These are phyloP conservation scores for Mycalesis mineus DNA, from an alignment of 2,888 invertebrate genomes.

Conservation along the genomic window DNA sequence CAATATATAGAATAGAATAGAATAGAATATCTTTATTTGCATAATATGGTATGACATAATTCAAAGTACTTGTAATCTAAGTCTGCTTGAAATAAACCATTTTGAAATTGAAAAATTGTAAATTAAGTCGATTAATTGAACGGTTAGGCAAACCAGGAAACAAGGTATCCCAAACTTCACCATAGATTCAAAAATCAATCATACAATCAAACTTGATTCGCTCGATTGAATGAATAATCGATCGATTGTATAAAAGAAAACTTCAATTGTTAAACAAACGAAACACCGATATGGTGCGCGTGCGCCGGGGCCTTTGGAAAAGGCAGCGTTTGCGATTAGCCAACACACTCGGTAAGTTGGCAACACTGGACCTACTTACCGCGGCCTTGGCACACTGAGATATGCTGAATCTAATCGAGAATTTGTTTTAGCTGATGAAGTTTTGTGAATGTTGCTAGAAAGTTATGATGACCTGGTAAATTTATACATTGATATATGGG, in stretches of 20 bases:
- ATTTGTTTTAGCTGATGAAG: constrained; percentile 5
- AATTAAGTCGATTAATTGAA: too few relatives aligned
- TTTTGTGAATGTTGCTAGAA: not conserved
- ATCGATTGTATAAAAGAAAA: not conserved
- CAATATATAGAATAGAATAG: too few relatives aligned
- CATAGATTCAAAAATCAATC: too few relatives aligned
- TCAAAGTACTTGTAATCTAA: too few relatives aligned
- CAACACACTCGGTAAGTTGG: constrained; percentile 20
- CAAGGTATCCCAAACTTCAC: too few relatives aligned
- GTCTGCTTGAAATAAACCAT: too few relatives aligned
- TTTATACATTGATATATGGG: not conserved
- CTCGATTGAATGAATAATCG: too few relatives aligned
- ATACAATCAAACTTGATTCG: too few relatives aligned
- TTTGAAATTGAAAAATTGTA: too few relatives aligned
- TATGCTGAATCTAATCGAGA: constrained; percentile 13
- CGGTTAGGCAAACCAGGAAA: too few relatives aligned
- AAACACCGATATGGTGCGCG: constrained; percentile 23
- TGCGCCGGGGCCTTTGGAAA: constrained; percentile 8
- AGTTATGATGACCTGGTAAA: not conserved
- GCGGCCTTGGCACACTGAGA: constrained; percentile 27
- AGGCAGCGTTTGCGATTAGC: constrained; percentile 23
- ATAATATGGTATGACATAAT: too few relatives aligned
- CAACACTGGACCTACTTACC: constrained; percentile 26
- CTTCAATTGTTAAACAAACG: constrained; percentile 11
- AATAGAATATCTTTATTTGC: too few relatives aligned